Conservation (phyloP, 2,113 vertebrate species). For the Nerophis lumbriciformis region DNA sequence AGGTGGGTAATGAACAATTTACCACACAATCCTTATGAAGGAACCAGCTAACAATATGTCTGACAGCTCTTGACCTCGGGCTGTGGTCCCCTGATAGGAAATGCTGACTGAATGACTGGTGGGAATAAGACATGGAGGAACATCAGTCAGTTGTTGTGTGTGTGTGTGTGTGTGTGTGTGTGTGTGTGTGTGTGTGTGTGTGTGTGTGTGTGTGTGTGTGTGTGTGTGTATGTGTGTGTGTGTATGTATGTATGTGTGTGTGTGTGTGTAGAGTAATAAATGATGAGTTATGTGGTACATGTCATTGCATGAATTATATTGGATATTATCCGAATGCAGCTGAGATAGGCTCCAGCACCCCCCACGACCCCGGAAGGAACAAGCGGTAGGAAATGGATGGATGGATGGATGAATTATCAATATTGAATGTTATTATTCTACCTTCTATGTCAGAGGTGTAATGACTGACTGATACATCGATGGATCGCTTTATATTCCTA, state of each 20-base stretch:
- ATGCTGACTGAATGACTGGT: slow-evolving; percentile 32
- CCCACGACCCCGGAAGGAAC: too few species aligned
- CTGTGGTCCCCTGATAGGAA: slow-evolving; percentile 12
- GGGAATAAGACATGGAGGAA: slow-evolving; percentile 8
- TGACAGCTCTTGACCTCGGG: slow-evolving; percentile 52
- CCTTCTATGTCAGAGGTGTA: not conserved
- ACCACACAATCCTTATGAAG: not conserved
- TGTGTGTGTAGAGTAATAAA: too few species aligned
- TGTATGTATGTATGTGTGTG: not conserved
- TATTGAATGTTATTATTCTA: not conserved
- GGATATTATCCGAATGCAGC: not conserved
- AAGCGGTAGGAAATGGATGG: too few species aligned
- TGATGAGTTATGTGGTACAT: not conserved
- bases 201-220: too few species aligned
- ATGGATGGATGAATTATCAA: not conserved
- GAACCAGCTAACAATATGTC: slow-evolving; percentile 22
- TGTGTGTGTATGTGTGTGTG: slow-evolving; percentile 17
- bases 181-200: too few species aligned
- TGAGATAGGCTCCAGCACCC: too few species aligned
- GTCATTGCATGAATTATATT: not conserved
- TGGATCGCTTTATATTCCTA: too few species aligned
- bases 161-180: slow-evolving; percentile 19
- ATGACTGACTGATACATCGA: too few species aligned
- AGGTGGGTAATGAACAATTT: not conserved
- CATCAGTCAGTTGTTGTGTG: slow-evolving; percentile 19